These are phyloP conservation scores for Molanna angustata DNA, from an alignment of 2,888 invertebrate genomes.

Conservation along the genomic window DNA sequence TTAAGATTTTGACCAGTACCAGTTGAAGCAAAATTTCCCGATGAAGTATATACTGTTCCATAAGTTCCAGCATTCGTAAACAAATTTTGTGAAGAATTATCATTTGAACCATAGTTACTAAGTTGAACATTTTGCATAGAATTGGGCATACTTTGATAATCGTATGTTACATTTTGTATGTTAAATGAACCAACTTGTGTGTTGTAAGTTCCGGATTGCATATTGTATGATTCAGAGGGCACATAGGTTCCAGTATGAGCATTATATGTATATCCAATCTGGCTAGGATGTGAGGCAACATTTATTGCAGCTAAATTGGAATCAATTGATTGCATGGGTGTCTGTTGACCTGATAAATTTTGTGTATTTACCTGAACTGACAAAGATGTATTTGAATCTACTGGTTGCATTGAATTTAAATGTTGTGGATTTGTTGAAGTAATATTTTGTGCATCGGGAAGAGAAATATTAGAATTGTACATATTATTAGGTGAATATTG, in stretches of 20 bases:
- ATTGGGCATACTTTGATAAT: too few relatives aligned
- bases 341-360: too few relatives aligned
- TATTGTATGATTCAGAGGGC: too few relatives aligned
- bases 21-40: slow-evolving; percentile 40
- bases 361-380: too few relatives aligned
- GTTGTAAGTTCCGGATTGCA: too few relatives aligned
- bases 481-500: slow-evolving; percentile 7
- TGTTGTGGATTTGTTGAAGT: neutral
- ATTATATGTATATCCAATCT: slow-evolving; percentile 62
- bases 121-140: slow-evolving; percentile 36
- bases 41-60: slow-evolving; percentile 51
- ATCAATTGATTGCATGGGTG: too few relatives aligned
- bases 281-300: too few relatives aligned
- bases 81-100: slow-evolving; percentile 36
- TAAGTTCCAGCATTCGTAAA: slow-evolving; percentile 53
- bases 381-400: slow-evolving; percentile 11
- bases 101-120: slow-evolving; percentile 40
- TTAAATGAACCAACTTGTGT: too few relatives aligned
- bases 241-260: slow-evolving; percentile 54
- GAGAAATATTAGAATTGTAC: slow-evolving; percentile 2
- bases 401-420: too few relatives aligned
- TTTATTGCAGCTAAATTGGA: too few relatives aligned
- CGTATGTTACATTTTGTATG: too few relatives aligned
- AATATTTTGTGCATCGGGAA: neutral
- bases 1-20: neutral